Evolutionary conservation across 2,888 invertebrate species (phyloP).

Genomic region (Drosophila formosana): DNA sequence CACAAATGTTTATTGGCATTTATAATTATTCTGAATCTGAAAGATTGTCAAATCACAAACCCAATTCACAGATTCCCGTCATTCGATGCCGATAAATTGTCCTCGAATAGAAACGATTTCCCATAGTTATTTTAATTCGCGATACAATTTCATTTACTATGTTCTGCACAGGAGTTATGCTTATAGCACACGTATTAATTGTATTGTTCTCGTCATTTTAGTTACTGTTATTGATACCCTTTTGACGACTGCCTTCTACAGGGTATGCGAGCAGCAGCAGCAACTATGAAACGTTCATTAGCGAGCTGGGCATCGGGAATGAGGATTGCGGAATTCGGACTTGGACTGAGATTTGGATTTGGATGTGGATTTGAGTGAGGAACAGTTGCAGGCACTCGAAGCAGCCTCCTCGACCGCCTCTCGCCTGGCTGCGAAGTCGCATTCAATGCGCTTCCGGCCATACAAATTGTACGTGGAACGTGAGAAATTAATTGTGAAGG

Average conservation of each 20-base stretch:
- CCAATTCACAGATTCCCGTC: no score
- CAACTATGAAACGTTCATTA: conserved; percentile 75
- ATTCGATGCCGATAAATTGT: no score
- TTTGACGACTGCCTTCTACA: background rate
- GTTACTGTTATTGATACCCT: background rate
- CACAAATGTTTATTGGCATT: no score
- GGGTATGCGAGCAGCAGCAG: conserved; percentile 37
- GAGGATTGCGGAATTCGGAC: conserved; percentile 7
- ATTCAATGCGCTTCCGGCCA: conserved; percentile 73
- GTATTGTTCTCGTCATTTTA: no score
- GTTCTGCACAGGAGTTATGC: no score
- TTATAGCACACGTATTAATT: no score
- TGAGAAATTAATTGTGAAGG: conserved; percentile 75
- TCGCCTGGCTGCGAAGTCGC: conserved; percentile 31
- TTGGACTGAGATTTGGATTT: background rate
- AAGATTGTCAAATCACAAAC: no score
- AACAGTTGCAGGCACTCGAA: conserved; percentile 22
- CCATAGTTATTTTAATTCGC: no score
- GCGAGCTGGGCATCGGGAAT: conserved; percentile 37
- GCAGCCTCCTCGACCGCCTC: conserved; percentile 16
- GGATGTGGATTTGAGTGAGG: conserved; percentile 15
- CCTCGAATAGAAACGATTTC: no score
- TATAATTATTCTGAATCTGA: no score
- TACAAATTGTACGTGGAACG: conserved; percentile 74
- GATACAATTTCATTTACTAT: no score